These are phyloP conservation scores for Drosophila paulistorum DNA, from an alignment of 1,140 invertebrate species.

Conservation along the genomic window DNA sequence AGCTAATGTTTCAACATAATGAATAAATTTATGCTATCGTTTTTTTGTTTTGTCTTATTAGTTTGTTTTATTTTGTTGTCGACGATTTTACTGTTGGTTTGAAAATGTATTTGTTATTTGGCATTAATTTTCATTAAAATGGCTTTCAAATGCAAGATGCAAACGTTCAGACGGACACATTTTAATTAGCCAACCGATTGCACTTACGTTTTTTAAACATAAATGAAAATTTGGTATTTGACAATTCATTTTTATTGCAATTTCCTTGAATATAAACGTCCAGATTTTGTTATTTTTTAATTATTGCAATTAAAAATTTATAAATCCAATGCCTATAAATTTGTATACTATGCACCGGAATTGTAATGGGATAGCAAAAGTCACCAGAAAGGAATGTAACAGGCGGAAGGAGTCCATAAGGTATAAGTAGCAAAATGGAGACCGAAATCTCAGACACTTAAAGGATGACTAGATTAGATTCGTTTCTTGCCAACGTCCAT, in stretches of 20 bases:
- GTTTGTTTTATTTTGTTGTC: neutral
- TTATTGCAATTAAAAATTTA: slow-evolving; percentile 33
- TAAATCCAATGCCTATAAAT: neutral
- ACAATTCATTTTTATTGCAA: neutral
- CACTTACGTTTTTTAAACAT: slow-evolving; percentile 27
- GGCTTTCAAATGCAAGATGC: slow-evolving; percentile 40
- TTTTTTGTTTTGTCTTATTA: neutral
- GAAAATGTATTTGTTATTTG: slow-evolving; percentile 20
- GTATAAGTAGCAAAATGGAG: too few species aligned
- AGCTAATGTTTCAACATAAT: slow-evolving; percentile 26
- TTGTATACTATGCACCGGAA: neutral
- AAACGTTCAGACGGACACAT: slow-evolving; percentile 32
- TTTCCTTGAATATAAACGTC: neutral
- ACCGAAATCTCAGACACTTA: too few species aligned
- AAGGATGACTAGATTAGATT: too few species aligned
- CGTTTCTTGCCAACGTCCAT: too few species aligned
- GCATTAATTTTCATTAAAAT: slow-evolving; percentile 59
- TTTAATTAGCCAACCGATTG: slow-evolving; percentile 57
- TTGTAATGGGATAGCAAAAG: neutral
- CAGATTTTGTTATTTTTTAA: slow-evolving; percentile 45
- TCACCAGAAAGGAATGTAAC: too few species aligned
- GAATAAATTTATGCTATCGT: neutral
- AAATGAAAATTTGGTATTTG: neutral
- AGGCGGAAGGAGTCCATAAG: too few species aligned
- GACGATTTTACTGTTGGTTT: neutral